A percentile compares a stretch with the other conserved stretches of the same genome.
Evolutionary conservation across 1,140 invertebrate genomes (phyloP).

Genomic region (Myzus persicae): DNA sequence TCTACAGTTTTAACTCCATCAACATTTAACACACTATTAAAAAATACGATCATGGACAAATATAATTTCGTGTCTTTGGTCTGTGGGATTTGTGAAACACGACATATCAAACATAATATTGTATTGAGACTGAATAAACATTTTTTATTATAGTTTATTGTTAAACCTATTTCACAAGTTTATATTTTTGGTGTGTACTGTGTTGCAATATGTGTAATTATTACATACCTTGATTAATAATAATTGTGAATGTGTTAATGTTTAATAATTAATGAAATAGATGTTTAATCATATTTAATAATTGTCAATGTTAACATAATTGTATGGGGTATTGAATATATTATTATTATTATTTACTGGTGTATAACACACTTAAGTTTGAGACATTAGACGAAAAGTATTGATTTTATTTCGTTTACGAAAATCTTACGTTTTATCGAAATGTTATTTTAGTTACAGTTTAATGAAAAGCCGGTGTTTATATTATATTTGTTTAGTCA

Average conservation of each 20-base stretch:
- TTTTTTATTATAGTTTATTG: too few relatives aligned
- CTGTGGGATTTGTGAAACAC: background rate
- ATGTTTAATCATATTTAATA: background rate
- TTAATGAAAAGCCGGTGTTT: background rate
- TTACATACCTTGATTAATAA: background rate
- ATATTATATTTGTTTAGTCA: conserved; percentile 10
- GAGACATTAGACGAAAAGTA: background rate
- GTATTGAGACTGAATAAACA: too few relatives aligned
- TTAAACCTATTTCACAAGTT: too few relatives aligned
- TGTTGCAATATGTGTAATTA: too few relatives aligned
- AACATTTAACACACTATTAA: background rate
- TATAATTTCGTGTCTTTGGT: background rate
- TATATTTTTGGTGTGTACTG: too few relatives aligned
- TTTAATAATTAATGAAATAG: too few relatives aligned
- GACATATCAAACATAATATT: too few relatives aligned
- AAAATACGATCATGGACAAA: background rate
- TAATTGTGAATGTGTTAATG: background rate
- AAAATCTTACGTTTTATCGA: background rate
- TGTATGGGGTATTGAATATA: background rate
- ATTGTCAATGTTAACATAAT: background rate
- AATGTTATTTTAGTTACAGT: conserved; percentile 7
- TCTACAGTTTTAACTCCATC: background rate
- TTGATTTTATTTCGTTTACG: background rate
- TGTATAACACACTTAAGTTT: background rate
- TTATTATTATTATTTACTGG: background rate